These are phyloP conservation scores for Lasioglossum figueresi DNA, from an alignment of 2,888 invertebrate genomes.

Conservation along the genomic window DNA sequence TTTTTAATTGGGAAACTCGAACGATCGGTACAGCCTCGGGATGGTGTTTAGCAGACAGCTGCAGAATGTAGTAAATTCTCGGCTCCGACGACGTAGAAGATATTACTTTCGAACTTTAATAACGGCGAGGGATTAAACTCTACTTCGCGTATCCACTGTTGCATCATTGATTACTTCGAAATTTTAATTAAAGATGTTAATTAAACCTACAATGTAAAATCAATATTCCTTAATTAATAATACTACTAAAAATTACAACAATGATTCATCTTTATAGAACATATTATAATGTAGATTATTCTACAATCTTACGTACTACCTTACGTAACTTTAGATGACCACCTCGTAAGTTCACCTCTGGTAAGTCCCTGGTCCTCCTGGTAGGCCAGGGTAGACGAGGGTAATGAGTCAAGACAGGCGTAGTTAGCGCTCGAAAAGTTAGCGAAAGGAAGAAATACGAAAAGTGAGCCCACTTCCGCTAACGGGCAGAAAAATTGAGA, in stretches of 20 bases:
- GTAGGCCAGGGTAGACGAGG: too few relatives aligned
- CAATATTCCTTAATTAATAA: not conserved
- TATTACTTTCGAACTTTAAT: conserved; percentile 10
- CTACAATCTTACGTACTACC: too few relatives aligned
- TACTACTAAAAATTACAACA: not conserved
- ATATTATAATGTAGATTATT: too few relatives aligned
- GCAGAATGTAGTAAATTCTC: conserved; percentile 27
- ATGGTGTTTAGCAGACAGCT: conserved; percentile 20
- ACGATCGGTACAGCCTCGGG: not conserved
- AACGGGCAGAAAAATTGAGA: too few relatives aligned
- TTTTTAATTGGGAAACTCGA: conserved; percentile 55
- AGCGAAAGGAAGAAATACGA: too few relatives aligned
- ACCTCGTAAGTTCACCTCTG: too few relatives aligned
- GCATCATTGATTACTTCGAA: not conserved
- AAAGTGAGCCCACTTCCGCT: too few relatives aligned
- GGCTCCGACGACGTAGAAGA: not conserved
- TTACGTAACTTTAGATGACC: too few relatives aligned
- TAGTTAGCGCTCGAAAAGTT: too few relatives aligned
- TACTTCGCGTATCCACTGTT: not conserved
- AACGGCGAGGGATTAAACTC: not conserved
- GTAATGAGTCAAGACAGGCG: too few relatives aligned
- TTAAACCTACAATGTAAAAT: not conserved
- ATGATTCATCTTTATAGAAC: not conserved
- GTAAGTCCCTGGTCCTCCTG: too few relatives aligned
- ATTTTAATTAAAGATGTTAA: not conserved